Conservation (phyloP, 2,797 vertebrate species). For the Melanotaenia nigrans region DNA sequence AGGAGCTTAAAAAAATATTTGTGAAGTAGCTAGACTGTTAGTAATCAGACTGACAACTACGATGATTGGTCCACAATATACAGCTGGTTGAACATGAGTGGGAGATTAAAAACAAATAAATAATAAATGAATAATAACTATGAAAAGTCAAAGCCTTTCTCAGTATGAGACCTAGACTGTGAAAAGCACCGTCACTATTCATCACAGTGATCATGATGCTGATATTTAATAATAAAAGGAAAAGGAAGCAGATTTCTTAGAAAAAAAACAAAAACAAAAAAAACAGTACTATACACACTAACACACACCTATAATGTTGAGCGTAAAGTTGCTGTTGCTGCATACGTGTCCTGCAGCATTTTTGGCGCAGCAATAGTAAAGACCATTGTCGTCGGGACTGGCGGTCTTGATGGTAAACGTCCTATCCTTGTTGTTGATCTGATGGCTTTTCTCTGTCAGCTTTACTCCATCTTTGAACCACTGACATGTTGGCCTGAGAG, state of each 20-base stretch:
- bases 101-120: no score
- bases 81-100: background rate
- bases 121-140: no score
- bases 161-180: background rate
- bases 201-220: background rate
- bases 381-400: constrained; percentile 87
- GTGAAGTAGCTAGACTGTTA: background rate
- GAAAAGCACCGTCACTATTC: background rate
- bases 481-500: constrained; percentile 88
- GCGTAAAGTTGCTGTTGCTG: constrained; percentile 91
- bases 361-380: constrained; percentile 93
- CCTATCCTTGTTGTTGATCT: constrained; percentile 91
- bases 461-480: constrained; percentile 90
- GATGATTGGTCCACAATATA: no score
- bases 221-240: background rate
- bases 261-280: background rate
- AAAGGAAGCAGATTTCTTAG: background rate
- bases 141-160: no score
- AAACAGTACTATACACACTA: no score
- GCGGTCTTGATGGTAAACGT: constrained; percentile 86
- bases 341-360: constrained; percentile 89
- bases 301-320: constrained; percentile 87
- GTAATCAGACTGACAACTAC: no score
- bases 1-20: background rate
- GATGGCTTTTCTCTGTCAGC: constrained; percentile 84